These are phyloP conservation scores for Tenualosa thibaudeaui DNA, from an alignment of 2,797 vertebrate species.

Conservation along the genomic window DNA sequence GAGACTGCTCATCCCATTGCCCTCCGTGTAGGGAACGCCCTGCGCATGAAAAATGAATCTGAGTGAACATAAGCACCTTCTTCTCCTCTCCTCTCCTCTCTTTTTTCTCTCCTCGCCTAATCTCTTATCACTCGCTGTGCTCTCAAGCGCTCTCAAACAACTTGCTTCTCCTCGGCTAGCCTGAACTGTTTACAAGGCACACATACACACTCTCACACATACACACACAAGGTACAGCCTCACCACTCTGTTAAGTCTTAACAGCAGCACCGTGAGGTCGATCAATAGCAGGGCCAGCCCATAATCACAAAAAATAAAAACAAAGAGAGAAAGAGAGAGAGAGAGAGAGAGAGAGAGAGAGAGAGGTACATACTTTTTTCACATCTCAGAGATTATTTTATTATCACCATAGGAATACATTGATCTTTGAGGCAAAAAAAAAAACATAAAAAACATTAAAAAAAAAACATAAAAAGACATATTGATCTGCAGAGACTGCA, in stretches of 20 bases:
- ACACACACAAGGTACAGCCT: conserved; percentile 38
- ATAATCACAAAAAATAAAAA: conserved; percentile 49
- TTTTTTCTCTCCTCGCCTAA: background rate
- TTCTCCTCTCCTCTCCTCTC: background rate
- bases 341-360: conserved; percentile 15
- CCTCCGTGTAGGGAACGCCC: conserved; percentile 83
- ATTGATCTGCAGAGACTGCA: conserved; percentile 53
- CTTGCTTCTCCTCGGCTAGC: background rate
- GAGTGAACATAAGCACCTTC: background rate
- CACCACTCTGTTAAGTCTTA: conserved; percentile 60
- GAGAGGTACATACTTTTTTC: background rate
- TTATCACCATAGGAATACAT: conserved; percentile 36
- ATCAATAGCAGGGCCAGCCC: conserved; percentile 65
- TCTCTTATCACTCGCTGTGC: background rate
- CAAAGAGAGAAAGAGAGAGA: background rate
- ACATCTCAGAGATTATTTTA: background rate
- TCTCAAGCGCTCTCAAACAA: background rate
- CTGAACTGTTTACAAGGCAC: background rate
- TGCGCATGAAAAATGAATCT: conserved; percentile 64
- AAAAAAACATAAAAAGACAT: conserved; percentile 45
- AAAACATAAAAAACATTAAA: background rate
- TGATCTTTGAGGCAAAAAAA: background rate
- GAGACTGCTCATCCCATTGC: conserved; percentile 95
- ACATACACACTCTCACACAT: background rate
- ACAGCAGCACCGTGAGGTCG: conserved; percentile 57